Evolutionary conservation across 1,140 invertebrate genomes (phyloP), one percentile per base, ranked within the genome.

Genomic region (Cydia pomonella): DNA sequence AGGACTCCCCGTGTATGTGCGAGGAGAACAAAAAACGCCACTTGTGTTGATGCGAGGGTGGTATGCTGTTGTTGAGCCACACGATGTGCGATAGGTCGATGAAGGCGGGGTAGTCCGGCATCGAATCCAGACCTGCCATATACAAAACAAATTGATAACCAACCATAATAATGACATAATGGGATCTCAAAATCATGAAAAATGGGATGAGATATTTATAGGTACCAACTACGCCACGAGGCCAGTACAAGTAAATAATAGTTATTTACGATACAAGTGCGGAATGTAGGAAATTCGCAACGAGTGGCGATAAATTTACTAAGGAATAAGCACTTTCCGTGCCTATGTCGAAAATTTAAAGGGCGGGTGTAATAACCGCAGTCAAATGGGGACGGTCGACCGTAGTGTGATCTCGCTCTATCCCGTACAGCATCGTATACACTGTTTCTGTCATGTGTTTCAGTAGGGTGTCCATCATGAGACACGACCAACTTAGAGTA

Each of bases 21-120:
- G 96, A 97, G 18, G 97, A 97, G 91, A 97, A 97, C 0, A 97
- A 92, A 81, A 97, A 97, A 80, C 97, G 92, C 97, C 97, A 98
- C 85, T 96, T 96, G 74, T 95, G 93, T 77, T 96, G 94, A 64
- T 96, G 94, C 74, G 96, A 95, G 64, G 94, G 93, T 0, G 97
- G 96, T 64, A 97, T 86, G 83, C 96, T 95, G 2, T 95, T 94
- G 90, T 97, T 97, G 10, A 97, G 91, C 92, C 97, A 97, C 23
- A 97, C 92, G 66, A 97, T 95, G 86, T 97, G 96, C 1, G 96
- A 95, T 73, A 97, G 90, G 82, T 97, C 96, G 7, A 97, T 93
- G 79, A 97, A 95, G 69, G 96, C 96, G 2, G 96, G 95, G 87
- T 96, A 97, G 78, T 96, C 95, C 0, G 96, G 95, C 84, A 96